Evolutionary conservation across 2,888 invertebrate species (phyloP).

Genomic region (Cantharis lateralis): DNA sequence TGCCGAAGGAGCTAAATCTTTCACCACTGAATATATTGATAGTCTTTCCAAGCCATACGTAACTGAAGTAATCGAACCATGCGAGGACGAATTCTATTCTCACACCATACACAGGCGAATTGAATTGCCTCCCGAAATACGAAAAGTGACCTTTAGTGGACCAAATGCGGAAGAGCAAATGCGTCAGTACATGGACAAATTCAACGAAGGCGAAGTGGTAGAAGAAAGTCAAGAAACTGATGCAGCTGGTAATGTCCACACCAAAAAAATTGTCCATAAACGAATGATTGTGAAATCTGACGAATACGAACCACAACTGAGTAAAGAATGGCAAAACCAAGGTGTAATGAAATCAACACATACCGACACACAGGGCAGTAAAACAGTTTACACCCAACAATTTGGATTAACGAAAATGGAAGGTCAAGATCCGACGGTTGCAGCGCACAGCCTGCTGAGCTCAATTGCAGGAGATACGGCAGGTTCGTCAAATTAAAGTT

Average conservation of each 20-base stretch:
- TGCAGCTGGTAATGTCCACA: conserved; percentile 60
- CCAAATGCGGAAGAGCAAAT: conserved; percentile 59
- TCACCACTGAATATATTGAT: conserved; percentile 48
- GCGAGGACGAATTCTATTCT: conserved; percentile 53
- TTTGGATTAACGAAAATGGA: conserved; percentile 40
- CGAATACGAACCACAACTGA: conserved; percentile 29
- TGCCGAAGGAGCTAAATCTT: conserved; percentile 40
- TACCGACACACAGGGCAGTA: conserved; percentile 45
- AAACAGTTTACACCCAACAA: conserved; percentile 49
- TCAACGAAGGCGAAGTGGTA: conserved; percentile 59
- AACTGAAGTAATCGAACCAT: conserved; percentile 58
- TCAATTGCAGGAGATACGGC: conserved; percentile 39
- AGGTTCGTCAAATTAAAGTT: conserved; percentile 39
- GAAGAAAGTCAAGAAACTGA: conserved; percentile 60
- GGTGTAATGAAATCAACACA: conserved; percentile 42
- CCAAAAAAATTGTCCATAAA: conserved; percentile 58
- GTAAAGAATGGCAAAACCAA: conserved; percentile 34
- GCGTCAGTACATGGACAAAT: conserved; percentile 58
- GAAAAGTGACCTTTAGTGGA: conserved; percentile 60
- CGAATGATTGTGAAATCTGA: conserved; percentile 54
- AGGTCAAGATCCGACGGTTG: conserved; percentile 34
- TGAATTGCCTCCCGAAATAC: conserved; percentile 58
- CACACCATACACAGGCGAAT: conserved; percentile 58
- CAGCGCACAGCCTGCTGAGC: conserved; percentile 39
- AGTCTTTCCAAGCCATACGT: conserved; percentile 54